These are phyloP conservation scores for Muraenolepis orangiensis DNA, from an alignment of 2,797 vertebrate species.

Conservation along the genomic window DNA sequence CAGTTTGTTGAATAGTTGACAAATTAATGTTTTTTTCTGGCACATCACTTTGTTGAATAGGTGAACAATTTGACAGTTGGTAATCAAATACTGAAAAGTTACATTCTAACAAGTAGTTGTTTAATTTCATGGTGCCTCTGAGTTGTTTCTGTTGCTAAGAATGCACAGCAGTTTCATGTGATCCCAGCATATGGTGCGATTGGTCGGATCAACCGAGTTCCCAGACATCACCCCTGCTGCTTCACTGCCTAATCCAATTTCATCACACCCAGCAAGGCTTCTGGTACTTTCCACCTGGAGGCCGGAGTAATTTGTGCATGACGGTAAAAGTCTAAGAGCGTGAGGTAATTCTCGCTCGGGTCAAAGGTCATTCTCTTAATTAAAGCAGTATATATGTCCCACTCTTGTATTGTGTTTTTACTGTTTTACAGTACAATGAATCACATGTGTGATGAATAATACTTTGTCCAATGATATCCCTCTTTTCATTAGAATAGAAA, in stretches of 20 bases:
- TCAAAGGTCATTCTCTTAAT: background rate
- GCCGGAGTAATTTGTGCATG: background rate
- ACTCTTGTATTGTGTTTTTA: background rate
- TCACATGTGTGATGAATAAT: background rate
- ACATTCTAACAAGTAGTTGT: background rate
- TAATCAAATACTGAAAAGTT: background rate
- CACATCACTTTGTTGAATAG: background rate
- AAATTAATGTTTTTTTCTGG: background rate
- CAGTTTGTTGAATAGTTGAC: background rate
- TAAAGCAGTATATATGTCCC: background rate
- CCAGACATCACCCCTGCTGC: background rate
- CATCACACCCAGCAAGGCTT: background rate
- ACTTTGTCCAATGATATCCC: background rate
- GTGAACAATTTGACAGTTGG: background rate
- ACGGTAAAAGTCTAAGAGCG: background rate
- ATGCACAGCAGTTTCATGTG: background rate
- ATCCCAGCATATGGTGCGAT: background rate
- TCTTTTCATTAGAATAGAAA: background rate
- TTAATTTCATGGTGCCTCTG: background rate
- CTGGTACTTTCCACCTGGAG: background rate
- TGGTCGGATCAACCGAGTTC: background rate
- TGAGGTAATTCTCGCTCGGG: background rate
- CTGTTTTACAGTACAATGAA: background rate
- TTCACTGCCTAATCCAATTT: background rate
- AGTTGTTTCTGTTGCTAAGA: background rate